Percentiles rank a stretch among this genome's conserved stretches.
These are phyloP conservation scores for Agonopterix alstromeriana DNA, from an alignment of 2,888 invertebrate genomes.

Conservation along the genomic window DNA sequence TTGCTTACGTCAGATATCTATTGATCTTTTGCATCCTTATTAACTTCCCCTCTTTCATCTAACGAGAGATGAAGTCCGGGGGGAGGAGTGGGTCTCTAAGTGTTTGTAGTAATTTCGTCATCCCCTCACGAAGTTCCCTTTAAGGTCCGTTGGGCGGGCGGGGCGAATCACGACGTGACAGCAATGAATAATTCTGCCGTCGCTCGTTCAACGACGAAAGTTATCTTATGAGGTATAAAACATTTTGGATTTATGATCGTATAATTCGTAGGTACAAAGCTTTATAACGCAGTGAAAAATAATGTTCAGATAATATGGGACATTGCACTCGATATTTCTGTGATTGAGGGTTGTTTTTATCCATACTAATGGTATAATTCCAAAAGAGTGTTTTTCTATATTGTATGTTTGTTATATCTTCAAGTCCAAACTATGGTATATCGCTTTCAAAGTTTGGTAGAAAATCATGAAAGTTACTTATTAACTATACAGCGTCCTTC, in stretches of 20 bases:
- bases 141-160: conserved; percentile 23
- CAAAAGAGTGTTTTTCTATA: too few relatives aligned
- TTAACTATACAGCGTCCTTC: too few relatives aligned
- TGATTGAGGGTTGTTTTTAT: too few relatives aligned
- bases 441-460: too few relatives aligned
- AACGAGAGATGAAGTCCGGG: not conserved
- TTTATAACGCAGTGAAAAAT: too few relatives aligned
- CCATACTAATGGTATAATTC: too few relatives aligned
- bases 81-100: conserved; percentile 12
- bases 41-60: not conserved
- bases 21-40: not conserved
- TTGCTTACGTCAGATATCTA: not conserved
- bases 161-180: conserved; percentile 29
- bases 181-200: conserved; percentile 12
- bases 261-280: too few relatives aligned
- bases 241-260: not conserved
- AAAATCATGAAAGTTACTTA: too few relatives aligned
- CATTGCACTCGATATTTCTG: too few relatives aligned
- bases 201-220: not conserved
- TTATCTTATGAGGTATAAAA: conserved; percentile 3
- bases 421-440: too few relatives aligned
- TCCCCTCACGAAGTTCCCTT: conserved; percentile 17
- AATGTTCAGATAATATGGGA: too few relatives aligned
- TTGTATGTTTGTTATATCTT: too few relatives aligned
- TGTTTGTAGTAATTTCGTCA: conserved; percentile 13